Evolutionary conservation across 2,888 invertebrate genomes (phyloP), one percentile per base, ranked within the genome.

Genomic region (Abrostola tripartita): DNA sequence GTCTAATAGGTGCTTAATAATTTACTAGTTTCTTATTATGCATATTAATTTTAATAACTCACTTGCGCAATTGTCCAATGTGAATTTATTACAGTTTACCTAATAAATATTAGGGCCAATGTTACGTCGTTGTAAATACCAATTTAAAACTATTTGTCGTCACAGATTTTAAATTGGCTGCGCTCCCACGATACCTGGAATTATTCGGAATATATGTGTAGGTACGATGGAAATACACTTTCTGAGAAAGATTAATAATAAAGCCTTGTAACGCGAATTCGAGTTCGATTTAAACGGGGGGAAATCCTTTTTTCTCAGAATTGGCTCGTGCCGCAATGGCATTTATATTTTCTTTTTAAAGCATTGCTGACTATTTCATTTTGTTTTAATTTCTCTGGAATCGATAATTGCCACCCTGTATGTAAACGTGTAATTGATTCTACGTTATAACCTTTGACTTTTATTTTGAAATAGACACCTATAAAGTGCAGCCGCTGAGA

Each of bases 161-260:
- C 52, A 61, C 60, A 67, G 66, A 60, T 59, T 58, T 52, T 58
- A 71, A 68, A 72, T 81, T 81, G 77, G 81, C 79, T 58, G 49
- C 56, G 62, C 52, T 76, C 74, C 72, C 72, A 55, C 49, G 14
- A 24, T 81, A 79, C 77, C 66, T 70, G 68, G 79, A 76, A 81
- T n/a, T 71, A 62, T 63, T 65, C 51, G 61, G 57, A 50, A 68
- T 65, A 66, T 59, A 68, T 58, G 57, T 62, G 70, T 71, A 24
- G 24, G 24, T 24, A 73, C 73, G 66, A 68, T 75, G 75, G 61
- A 75, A 81, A 73, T 70, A 68, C 66, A 66, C 53, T 53, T 80
- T 75, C 77, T 51, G 56, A 58, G 80, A 81, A 80, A 71, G 66
- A 55, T 68, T 68, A 65, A 69, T 72, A 67, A 71, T 74, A 67